Percentiles rank a stretch among this genome's conserved stretches.
Conservation (phyloP, 1,140 invertebrate genomes). For the Artemia franciscana region DNA sequence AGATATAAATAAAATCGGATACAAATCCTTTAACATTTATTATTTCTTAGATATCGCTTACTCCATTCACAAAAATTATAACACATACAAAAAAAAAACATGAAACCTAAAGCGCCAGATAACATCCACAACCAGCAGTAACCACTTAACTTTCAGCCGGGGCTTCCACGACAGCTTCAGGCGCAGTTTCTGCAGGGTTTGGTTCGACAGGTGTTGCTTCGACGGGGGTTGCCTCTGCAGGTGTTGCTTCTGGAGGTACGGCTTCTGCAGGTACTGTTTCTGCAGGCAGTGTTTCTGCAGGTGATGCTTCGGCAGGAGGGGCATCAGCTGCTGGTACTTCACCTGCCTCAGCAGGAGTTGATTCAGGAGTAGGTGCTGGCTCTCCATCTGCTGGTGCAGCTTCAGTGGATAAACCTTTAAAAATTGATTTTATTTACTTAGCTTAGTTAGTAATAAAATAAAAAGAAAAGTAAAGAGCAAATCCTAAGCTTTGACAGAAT, state of each 20-base stretch:
- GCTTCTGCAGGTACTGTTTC: neutral
- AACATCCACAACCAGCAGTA: neutral
- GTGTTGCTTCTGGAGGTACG: neutral
- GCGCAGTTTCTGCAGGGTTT: neutral
- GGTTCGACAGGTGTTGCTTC: neutral
- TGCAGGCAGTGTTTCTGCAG: neutral
- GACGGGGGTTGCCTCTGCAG: neutral
- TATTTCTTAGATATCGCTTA: neutral
- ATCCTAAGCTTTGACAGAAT: no score
- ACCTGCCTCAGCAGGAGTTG: neutral
- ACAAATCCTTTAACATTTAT: neutral
- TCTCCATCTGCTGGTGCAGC: neutral
- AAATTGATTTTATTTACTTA: no score
- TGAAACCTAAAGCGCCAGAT: neutral
- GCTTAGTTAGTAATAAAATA: no score
- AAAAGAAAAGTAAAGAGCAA: no score
- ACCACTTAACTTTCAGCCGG: neutral
- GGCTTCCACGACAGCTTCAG: neutral
- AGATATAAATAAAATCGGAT: no score
- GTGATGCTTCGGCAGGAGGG: neutral
- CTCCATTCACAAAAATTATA: neutral
- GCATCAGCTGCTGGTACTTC: neutral
- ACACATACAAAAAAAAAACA: neutral
- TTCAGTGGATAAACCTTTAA: neutral
- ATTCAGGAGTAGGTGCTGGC: neutral